Evolutionary conservation across 2,888 invertebrate genomes (phyloP).

Genomic region (Pilophorus perplexus): DNA sequence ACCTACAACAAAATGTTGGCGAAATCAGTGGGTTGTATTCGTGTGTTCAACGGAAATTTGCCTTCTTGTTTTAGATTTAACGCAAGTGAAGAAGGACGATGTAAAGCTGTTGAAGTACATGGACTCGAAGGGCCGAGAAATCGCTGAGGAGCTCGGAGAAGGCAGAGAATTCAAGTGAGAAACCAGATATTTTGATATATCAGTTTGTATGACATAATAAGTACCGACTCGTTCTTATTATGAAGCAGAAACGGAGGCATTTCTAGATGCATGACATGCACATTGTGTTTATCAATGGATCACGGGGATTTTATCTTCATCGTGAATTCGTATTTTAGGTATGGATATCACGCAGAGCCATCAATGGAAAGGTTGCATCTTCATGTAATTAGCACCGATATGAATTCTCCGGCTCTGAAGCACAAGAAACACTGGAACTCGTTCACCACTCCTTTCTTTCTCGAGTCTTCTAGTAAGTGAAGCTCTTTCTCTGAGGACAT

Average conservation of each 20-base stretch:
- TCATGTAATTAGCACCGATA: slow-evolving; percentile 85
- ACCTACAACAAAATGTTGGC: no score
- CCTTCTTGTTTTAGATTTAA: slow-evolving; percentile 61
- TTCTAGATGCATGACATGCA: no score
- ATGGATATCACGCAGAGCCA: slow-evolving; percentile 63
- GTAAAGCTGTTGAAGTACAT: slow-evolving; percentile 69
- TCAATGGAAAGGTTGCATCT: slow-evolving; percentile 81
- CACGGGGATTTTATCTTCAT: no score
- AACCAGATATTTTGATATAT: no score
- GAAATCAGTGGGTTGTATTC: no score
- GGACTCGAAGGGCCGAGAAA: slow-evolving; percentile 61
- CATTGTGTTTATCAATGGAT: no score
- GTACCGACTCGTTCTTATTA: no score
- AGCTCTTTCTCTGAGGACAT: not conserved
- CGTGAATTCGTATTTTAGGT: no score
- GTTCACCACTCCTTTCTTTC: slow-evolving; percentile 76
- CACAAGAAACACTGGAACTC: slow-evolving; percentile 83
- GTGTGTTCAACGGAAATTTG: no score
- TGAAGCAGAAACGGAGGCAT: no score
- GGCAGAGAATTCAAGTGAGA: slow-evolving; percentile 44
- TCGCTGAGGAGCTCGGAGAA: slow-evolving; percentile 52
- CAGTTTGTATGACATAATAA: no score
- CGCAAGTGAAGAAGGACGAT: slow-evolving; percentile 59
- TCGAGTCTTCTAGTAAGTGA: slow-evolving; percentile 50
- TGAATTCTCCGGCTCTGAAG: slow-evolving; percentile 74